Evolutionary conservation across 2,797 vertebrate species (phyloP).

Genomic region (Leptatherina wallacei): DNA sequence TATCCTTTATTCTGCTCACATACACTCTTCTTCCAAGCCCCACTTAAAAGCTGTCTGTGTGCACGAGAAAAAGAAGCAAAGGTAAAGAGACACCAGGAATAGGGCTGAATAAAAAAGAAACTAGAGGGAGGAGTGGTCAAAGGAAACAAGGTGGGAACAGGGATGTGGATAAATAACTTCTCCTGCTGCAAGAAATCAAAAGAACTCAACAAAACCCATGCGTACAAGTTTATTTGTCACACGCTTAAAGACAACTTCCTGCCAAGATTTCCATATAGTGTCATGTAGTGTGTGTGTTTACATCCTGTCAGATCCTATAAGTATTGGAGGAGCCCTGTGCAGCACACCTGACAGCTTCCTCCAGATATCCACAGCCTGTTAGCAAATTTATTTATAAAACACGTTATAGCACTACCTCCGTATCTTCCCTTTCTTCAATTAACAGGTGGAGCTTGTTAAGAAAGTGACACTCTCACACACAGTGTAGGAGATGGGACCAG

Average conservation of each 20-base stretch:
- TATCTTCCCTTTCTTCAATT: slow-evolving; percentile 41
- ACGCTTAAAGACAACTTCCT: slow-evolving; percentile 28
- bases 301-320: slow-evolving; percentile 41
- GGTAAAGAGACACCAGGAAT: slow-evolving; percentile 24
- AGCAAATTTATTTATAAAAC: slow-evolving; percentile 45
- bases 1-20: slow-evolving; percentile 50
- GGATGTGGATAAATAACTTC: slow-evolving; percentile 32
- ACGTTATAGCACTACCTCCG: slow-evolving; percentile 15
- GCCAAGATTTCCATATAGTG: slow-evolving; percentile 8
- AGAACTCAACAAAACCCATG: not conserved
- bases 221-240: slow-evolving; percentile 28
- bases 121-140: slow-evolving; percentile 16
- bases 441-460: slow-evolving; percentile 47
- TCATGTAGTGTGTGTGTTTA: slow-evolving; percentile 20
- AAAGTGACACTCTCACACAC: slow-evolving; percentile 37
- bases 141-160: slow-evolving; percentile 24
- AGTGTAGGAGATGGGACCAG: slow-evolving; percentile 30
- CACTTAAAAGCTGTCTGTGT: slow-evolving; percentile 35
- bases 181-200: slow-evolving; percentile 17
- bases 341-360: slow-evolving; percentile 52
- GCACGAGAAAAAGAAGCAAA: slow-evolving; percentile 24
- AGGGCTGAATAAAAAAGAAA: not conserved
- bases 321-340: slow-evolving; percentile 63
- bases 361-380: slow-evolving; percentile 31
- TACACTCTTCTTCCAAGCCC: slow-evolving; percentile 38